Base-by-base conservation (phyloP, 2,113 vertebrate species). In the Coreoperca whiteheadi region DNA sequence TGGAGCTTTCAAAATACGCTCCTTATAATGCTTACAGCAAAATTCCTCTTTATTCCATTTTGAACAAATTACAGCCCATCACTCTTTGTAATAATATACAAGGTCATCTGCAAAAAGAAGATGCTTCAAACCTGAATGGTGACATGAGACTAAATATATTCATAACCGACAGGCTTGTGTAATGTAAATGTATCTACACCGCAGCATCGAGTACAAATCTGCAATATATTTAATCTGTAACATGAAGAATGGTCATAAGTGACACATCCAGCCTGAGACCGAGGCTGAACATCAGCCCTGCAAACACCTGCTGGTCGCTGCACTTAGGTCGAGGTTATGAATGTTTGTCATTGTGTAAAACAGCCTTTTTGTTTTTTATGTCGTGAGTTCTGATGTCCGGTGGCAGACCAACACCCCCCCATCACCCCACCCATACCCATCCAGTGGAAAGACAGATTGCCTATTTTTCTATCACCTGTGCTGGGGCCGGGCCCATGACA, bases 391-490 rank as follows among this genome's bases (percentile, higher is more conserved):
- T 86, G 85, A 93, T 90, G 87, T 79, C 87, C 88, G 21, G 65
- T 84, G 86, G 92, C 92, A 92, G 76, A 81, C 50, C 32, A 53
- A 54, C 82, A 37, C 37, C 32, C 3, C 43, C 43, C 43, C 43
- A 14, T 48, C 61, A 7, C 48, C n/a, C 43, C 12, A 43, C 23
- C 23, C 20, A 10, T 48, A 54, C 81, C 64, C 60, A 83, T 84
- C 61, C 61, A 64, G 61, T 39, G 37, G 23, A 83, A 82, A 89
- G 89, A 91, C 85, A 90, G 91, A 94, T 93, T 92, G 88, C 83
- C 87, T 74, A 89, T 93, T 92, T 91, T 82, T 78, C 88, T 57
- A 88, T 93, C 87, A 80, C 88, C 87, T 86, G 90, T 89, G 79
- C 88, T 51, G 68, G 60, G 59, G 75, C 83, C n/a, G 20, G 75